A percentile compares a stretch with the other conserved stretches of the same genome.
Evolutionary conservation across 2,797 vertebrate species (phyloP).

Genomic region (Crocodylus rhombifer): DNA sequence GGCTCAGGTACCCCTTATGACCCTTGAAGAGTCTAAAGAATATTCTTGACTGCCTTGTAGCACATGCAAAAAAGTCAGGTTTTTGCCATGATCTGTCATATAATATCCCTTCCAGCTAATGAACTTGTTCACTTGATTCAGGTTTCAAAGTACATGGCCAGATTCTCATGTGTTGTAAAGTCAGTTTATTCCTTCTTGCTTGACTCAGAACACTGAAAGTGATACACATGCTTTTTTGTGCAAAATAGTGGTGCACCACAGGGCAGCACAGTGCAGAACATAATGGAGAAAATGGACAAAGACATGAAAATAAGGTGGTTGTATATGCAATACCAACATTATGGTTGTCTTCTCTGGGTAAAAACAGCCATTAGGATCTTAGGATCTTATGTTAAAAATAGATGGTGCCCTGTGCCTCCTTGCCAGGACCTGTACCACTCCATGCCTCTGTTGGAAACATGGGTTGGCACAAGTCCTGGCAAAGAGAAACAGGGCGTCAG

Average conservation of each 20-base stretch:
- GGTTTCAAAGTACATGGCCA: background rate
- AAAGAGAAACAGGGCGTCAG: no score
- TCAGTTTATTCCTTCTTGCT: background rate
- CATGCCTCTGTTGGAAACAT: no score
- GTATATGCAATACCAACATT: accelerated
- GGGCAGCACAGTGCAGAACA: background rate
- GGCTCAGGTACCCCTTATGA: background rate
- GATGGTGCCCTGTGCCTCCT: no score
- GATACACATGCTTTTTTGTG: no score
- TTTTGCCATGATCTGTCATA: background rate
- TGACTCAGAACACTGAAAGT: background rate
- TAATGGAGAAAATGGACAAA: background rate
- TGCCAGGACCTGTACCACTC: no score
- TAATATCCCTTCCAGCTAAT: background rate
- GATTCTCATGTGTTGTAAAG: background rate
- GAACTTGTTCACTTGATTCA: background rate
- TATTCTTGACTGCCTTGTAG: background rate
- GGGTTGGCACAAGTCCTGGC: no score
- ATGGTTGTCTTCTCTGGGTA: no score
- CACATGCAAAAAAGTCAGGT: background rate
- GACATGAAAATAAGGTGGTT: background rate
- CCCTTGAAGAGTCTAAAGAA: background rate
- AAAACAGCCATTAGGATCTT: no score
- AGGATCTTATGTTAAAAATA: no score
- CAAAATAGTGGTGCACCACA: no score